Base-by-base conservation (phyloP, 2,888 invertebrate genomes). In the Pantelozetes paolii region DNA sequence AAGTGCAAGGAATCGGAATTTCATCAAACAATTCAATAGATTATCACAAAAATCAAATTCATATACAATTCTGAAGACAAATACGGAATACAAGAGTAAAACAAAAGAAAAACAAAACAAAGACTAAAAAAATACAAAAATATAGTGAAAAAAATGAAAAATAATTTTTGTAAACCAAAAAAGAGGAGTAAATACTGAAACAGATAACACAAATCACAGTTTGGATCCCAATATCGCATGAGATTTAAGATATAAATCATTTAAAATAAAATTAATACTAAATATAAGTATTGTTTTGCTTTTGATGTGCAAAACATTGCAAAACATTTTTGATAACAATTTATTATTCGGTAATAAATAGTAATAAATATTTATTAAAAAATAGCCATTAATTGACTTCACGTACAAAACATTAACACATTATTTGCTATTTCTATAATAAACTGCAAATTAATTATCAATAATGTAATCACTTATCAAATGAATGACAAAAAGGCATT, bases 11-110 rank as follows among this genome's bases (percentile, higher is more conserved):
- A 57, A 57, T 57, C 57, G 57, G 57, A 57, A 57, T 57, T 57
- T 57, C 57, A 57, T 57, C 57, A 57, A 57, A 57, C 57, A 57
- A 57, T 57, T 57, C 57, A 57, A 57, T 57, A 57, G 30, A 57
- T 57, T 57, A 57, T 57, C 11, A 57, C 28, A 57, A 57, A 54
- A 57, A 57, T 57, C 57, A 57, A 57, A 57, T 57, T 57, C 57
- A 57, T 57, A 57, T 57, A 57, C 30, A 57, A 15, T 2, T 23
- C 28, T 57, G 13, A 9, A 30, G 18, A 57, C 30, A 23, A 57
- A 9, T 15, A 30, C 28, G 1, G 30, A 57, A 57, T 50, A 50
- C 3, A 50, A 20, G 20, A 45, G 2, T 23, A n/a, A 50, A 20
- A n/a, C n/a, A 57, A 57, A 26, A 57, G 11, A 20, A 54, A 54